A percentile compares a stretch with the other conserved stretches of the same genome.
Conservation (phyloP, 35 echinoderm and acorn worm species). For the Acanthaster planci region DNA sequence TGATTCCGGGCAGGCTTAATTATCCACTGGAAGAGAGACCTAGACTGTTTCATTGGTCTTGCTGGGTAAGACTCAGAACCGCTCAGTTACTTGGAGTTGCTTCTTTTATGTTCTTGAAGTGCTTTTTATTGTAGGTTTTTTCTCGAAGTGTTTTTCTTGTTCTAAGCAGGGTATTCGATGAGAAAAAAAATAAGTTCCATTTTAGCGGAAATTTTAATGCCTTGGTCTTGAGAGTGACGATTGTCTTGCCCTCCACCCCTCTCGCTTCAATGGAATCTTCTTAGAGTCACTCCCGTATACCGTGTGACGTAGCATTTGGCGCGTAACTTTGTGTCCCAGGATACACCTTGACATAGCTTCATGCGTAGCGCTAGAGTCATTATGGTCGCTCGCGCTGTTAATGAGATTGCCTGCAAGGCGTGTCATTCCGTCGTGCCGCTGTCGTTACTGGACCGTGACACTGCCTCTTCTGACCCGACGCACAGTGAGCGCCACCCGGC, state of each 20-base stretch:
- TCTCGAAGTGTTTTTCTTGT: too few relatives aligned
- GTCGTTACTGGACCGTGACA: neutral
- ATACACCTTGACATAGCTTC: conserved; percentile 13
- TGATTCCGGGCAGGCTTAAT: neutral
- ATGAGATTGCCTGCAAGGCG: conserved; percentile 28
- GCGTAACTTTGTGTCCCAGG: neutral
- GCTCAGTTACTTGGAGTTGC: too few relatives aligned
- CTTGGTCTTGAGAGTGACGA: neutral
- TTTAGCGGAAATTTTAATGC: too few relatives aligned
- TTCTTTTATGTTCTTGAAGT: too few relatives aligned
- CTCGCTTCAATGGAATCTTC: neutral
- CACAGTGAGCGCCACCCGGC: too few relatives aligned
- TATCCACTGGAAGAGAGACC: too few relatives aligned
- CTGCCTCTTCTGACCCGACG: too few relatives aligned
- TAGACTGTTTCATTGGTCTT: too few relatives aligned
- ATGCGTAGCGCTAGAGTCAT: neutral
- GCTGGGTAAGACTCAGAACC: too few relatives aligned
- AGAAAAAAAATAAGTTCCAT: too few relatives aligned
- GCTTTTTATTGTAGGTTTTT: too few relatives aligned
- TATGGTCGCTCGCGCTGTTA: neutral
- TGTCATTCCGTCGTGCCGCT: neutral
- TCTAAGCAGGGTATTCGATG: too few relatives aligned
- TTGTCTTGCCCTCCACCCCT: neutral
- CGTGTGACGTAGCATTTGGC: neutral
- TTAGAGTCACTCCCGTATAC: neutral